Base-by-base conservation (phyloP, 2,113 vertebrate genomes). In the Nycticorax nycticorax region DNA sequence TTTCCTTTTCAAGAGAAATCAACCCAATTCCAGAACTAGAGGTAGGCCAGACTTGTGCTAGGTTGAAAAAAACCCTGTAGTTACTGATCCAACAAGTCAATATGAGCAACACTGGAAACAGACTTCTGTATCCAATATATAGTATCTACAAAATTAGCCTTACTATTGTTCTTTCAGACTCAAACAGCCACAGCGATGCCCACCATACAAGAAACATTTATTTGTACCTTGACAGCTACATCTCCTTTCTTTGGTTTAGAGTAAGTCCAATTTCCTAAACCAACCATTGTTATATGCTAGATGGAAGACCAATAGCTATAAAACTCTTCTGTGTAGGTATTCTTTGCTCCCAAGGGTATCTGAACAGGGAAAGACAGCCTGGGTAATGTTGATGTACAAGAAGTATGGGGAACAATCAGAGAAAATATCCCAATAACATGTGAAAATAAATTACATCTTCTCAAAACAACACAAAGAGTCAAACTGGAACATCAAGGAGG, bases 381-480 rank as follows among this genome's bases (percentile, higher is more conserved):
- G 14, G 8, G 14, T 45, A 14, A 53, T 43, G 26, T 26, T 0
- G 0, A 15, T 5, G 16, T 28, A 52, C 12, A 55, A 67, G 5
- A 24, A n/a, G 3, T n/a, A 47, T 0, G 0, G 18, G 6, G 21
- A 77, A 3, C 6, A 78, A 47, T 21, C 6, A 47, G 23, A 86
- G 47, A 83, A 78, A 81, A 50, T 52, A 86, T 24, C 27, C 24
- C 22, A 78, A 28, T 37, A 92, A 28, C 1, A 1, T 10, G 3
- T 37, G 18, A 77, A 94, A 96, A 78, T 21, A 78, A 60, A 48
- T 74, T 24, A 37, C 12, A 32, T 17, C 26, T 69, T 74, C 60
- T 53, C 28, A 28, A 88, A 83, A 78, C 23, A 72, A 26, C 55
- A 60, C 22, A 79, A 48, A 68, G 59, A 33, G 48, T 62, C 73